Conservation (phyloP, 2,888 invertebrate genomes). For the Melieria picta region DNA sequence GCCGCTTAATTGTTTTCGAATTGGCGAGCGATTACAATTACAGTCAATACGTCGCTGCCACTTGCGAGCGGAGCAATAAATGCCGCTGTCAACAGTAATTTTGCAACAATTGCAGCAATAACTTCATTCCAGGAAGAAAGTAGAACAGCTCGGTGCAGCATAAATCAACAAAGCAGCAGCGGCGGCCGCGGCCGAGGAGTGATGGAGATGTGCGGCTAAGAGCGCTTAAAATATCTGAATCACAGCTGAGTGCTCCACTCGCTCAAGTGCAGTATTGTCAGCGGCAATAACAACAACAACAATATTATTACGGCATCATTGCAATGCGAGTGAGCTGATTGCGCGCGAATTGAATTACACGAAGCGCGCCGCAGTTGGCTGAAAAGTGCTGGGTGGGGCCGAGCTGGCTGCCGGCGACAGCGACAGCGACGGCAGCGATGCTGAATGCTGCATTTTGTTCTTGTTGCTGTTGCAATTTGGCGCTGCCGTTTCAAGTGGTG, state of each 20-base stretch:
- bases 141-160: background rate
- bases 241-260: background rate
- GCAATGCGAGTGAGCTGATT: background rate
- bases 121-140: slow-evolving; percentile 1
- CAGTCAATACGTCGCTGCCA: background rate
- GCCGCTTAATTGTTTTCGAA: background rate
- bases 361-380: no score
- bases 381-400: no score
- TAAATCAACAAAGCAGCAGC: background rate
- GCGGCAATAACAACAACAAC: background rate
- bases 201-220: no score
- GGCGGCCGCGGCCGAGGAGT: background rate
- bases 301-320: background rate
- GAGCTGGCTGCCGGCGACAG: no score
- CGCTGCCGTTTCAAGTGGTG: background rate
- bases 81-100: background rate
- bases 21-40: background rate
- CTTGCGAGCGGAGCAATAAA: background rate
- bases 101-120: background rate
- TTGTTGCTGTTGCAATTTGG: background rate
- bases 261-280: background rate
- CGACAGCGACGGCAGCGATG: background rate
- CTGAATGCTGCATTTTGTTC: background rate
- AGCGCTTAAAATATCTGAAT: background rate
- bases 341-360: background rate